Base-by-base conservation (phyloP, 2,113 vertebrate genomes). In the Hyla sarda region DNA sequence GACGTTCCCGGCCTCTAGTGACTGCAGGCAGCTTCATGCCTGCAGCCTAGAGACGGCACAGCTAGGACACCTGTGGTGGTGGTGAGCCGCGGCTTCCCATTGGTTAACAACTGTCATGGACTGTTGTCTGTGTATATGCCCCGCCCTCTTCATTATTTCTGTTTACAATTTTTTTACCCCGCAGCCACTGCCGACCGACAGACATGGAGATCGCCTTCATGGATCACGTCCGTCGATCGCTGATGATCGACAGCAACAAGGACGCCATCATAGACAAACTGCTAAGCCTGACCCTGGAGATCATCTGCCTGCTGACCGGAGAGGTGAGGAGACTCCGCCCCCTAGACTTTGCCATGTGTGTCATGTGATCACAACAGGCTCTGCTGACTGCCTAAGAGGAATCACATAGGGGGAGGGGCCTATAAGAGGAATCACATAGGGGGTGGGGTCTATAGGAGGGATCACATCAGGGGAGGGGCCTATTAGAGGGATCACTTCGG, bases 211-310 rank as follows among this genome's bases (percentile, higher is more conserved):
- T 62, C 34, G 32, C 54, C 52, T 25, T 80, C 21, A 60, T 80
- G 52, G 77, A 80, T 37, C 54, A 80, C 77, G 56, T 80, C 32
- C 77, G 77, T 0, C 77, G 45, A 54, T 60, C 77, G 23, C 54
- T 80, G 10, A 34, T 60, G 32, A 58, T 80, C 12, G 77, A 80
- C 77, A 25, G 32, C 11, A 80, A 80, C 77, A 80, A 80, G 9
- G 77, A 80, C 25, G 50, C 60, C 21, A 60, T 80, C 13, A 80
- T 80, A 60, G 77, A 80, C 19, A 80, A 80, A 9, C 77, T 80
- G 1, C 77, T 80, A 5, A 80, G 45, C 12, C 54, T 80, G 52
- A 80, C 77, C 10, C 77, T 80, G 77, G 77, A 80, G 77, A 60
- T 80, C 7, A 62, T 80, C 54, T 60, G 34, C 12, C 77, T 80